Evolutionary conservation across 2,888 invertebrate species (phyloP).

Genomic region (Hipparchia sbordonii): DNA sequence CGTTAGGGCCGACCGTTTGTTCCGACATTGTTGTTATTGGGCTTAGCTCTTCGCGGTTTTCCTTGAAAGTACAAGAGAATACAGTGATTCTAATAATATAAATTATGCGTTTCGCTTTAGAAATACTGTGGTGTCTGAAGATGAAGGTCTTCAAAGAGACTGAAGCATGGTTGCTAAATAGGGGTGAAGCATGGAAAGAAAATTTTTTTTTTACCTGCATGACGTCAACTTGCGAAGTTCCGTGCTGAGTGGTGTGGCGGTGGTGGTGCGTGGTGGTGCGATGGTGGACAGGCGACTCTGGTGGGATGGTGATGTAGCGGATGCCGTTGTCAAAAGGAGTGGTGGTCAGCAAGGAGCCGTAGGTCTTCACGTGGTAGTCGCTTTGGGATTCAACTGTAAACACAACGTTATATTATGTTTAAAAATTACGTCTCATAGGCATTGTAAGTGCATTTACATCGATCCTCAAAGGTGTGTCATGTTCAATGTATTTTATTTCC

Average conservation of each 20-base stretch:
- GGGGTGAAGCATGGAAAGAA: no score
- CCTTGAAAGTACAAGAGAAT: slow-evolving; percentile 45
- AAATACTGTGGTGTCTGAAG: no score
- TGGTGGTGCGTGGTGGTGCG: slow-evolving; percentile 74
- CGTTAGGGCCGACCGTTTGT: slow-evolving; percentile 69
- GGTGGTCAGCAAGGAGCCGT: slow-evolving; percentile 70
- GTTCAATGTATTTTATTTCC: no score
- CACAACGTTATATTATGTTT: no score
- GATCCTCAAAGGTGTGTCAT: no score
- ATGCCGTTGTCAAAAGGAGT: slow-evolving; percentile 73
- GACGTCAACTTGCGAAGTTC: slow-evolving; percentile 44
- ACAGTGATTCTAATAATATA: neutral
- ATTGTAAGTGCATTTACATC: no score
- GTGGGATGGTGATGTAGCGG: slow-evolving; percentile 73
- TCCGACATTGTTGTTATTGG: slow-evolving; percentile 76
- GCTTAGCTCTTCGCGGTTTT: slow-evolving; percentile 63
- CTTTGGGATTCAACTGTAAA: slow-evolving; percentile 92
- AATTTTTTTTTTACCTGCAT: neutral
- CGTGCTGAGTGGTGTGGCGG: slow-evolving; percentile 61
- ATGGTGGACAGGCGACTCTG: slow-evolving; percentile 66
- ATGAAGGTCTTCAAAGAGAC: no score
- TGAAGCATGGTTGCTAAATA: no score
- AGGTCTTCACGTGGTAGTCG: slow-evolving; percentile 88
- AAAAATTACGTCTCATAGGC: no score
- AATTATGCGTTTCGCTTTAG: no score